Percentiles rank a stretch among this genome's conserved stretches.
Conservation (phyloP, 1,140 invertebrate genomes). For the Drosophila sucinea region DNA sequence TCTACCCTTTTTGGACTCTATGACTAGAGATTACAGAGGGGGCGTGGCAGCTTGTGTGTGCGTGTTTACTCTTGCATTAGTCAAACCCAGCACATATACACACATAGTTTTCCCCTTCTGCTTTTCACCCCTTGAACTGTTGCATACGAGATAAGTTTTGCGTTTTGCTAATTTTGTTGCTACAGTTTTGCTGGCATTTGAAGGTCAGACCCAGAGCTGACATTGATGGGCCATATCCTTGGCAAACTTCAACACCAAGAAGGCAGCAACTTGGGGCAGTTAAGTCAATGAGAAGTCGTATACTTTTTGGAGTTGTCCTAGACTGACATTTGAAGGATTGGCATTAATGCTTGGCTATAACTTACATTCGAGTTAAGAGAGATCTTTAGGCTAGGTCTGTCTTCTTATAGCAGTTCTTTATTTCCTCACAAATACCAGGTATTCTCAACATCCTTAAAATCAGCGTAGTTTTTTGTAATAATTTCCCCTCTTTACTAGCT, state of each 20-base stretch:
- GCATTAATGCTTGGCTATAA: neutral
- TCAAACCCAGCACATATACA: neutral
- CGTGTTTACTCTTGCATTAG: conserved; percentile 59
- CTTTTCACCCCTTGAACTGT: conserved; percentile 44
- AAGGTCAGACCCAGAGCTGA: conserved; percentile 47
- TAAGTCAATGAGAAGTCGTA: neutral
- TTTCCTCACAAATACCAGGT: no score
- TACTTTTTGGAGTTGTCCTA: neutral
- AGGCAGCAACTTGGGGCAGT: neutral
- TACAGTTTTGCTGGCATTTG: conserved; percentile 34
- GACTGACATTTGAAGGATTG: neutral
- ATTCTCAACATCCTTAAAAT: no score
- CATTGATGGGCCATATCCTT: conserved; percentile 30
- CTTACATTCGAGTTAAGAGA: neutral
- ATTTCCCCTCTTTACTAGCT: no score
- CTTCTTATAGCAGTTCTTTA: no score
- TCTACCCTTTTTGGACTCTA: neutral
- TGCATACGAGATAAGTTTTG: conserved; percentile 44
- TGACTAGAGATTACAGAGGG: neutral
- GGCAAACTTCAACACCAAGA: neutral
- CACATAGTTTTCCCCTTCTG: conserved; percentile 31
- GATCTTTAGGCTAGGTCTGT: no score
- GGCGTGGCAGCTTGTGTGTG: conserved; percentile 38
- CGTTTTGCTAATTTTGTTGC: conserved; percentile 30
- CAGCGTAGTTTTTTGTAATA: no score